Conservation (phyloP, 2,888 invertebrate species). For the Mantis religiosa region DNA sequence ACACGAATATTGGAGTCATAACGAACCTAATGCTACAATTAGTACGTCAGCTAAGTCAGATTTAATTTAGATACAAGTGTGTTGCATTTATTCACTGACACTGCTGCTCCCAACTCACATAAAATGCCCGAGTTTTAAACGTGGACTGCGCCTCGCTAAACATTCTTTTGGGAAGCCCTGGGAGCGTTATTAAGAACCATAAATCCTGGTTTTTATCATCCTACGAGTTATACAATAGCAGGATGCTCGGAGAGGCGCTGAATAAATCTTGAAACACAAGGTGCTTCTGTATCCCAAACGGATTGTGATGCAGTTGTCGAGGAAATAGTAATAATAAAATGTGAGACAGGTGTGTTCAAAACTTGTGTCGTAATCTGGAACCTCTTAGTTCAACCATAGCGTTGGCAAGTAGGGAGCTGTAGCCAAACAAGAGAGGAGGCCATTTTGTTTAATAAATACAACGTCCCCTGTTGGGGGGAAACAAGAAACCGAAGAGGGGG, state of each 20-base stretch:
- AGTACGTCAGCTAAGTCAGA: no score
- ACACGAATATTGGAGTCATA: no score
- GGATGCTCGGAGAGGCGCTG: neutral
- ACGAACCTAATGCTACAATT: no score
- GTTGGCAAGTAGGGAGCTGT: no score
- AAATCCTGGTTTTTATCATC: neutral
- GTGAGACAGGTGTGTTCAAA: no score
- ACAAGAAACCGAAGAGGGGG: neutral
- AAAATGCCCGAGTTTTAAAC: neutral
- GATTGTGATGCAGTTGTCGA: neutral
- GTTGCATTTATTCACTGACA: no score
- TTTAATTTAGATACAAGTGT: no score
- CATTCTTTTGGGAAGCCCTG: neutral
- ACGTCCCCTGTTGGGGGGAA: neutral
- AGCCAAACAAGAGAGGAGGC: no score
- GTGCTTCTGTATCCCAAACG: neutral
- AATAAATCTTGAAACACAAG: neutral
- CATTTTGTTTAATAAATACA: neutral
- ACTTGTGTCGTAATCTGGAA: no score
- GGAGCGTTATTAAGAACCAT: neutral
- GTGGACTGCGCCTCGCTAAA: neutral
- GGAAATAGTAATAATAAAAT: neutral
- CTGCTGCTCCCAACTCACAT: no score
- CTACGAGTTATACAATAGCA: neutral
- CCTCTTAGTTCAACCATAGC: no score